A percentile compares a stretch with the other conserved stretches of the same genome.
Evolutionary conservation across 2,113 vertebrate genomes (phyloP).

Genomic region (Mirounga angustirostris): DNA sequence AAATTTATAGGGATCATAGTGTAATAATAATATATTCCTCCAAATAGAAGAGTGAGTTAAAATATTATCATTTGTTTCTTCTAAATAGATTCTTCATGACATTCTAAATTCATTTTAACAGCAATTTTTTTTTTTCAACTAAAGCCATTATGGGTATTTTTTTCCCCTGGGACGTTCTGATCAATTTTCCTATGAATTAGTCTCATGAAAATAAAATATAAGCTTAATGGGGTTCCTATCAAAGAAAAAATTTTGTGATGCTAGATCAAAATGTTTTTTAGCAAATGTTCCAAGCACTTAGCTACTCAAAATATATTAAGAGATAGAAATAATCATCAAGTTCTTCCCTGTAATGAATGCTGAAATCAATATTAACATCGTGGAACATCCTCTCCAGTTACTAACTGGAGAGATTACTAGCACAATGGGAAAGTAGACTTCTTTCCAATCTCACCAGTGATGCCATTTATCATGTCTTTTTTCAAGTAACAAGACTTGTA

Average conservation of each 20-base stretch:
- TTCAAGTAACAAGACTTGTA: neutral
- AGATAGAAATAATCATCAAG: neutral
- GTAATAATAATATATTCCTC: neutral
- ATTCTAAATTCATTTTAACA: neutral
- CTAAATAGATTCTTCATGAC: neutral
- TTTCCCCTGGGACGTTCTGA: neutral
- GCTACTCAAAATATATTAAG: conserved; percentile 29
- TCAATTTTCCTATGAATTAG: neutral
- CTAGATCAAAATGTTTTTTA: neutral
- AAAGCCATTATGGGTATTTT: neutral
- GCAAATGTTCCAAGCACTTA: neutral
- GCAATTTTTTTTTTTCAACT: neutral
- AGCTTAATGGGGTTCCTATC: neutral
- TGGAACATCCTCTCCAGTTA: neutral
- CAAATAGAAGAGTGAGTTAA: neutral
- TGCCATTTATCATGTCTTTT: neutral
- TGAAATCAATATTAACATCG: neutral
- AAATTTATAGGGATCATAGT: neutral
- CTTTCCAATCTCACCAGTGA: neutral
- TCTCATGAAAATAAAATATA: neutral
- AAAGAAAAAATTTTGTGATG: neutral
- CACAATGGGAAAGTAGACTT: neutral
- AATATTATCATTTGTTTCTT: conserved; percentile 1
- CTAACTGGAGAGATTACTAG: neutral
- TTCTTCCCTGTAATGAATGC: neutral